Evolutionary conservation across 2,113 vertebrate species (phyloP), one percentile per base, ranked within the genome.

Genomic region (Syngnathoides biaculeatus): DNA sequence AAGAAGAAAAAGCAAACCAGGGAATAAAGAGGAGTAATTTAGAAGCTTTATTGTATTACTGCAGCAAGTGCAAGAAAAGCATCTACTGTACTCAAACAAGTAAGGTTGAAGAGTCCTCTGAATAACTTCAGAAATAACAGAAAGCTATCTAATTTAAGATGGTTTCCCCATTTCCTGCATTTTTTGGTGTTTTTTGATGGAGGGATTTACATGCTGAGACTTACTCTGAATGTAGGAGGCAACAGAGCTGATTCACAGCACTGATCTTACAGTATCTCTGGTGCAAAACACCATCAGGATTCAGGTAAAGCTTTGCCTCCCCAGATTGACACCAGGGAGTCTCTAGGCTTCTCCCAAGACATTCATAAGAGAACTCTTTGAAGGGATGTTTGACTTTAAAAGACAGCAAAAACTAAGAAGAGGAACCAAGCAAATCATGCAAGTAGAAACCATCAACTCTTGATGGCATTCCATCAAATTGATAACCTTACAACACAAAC

Each of bases 181-280:
- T 72, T 72, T 53, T 56, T 52, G 50, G 55, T 75, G 65, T 60
- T 55, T 68, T 77, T 81, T 70, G 77, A 64, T 64, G 57, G 19
- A 43, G 39, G 38, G 22, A 43, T 62, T 43, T 57, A 57, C 14
- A 58, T 71, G 56, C 71, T 57, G 59, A 66, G 68, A 82, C 52
- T 68, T 75, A 65, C 76, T 74, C 47, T 52, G 47, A 20, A 26
- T 5, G 70, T 74, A 55, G 79, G 61, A 56, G 68, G 64, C 13
- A 62, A 81, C 85, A 71, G 71, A 88, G 77, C 64, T 82, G 81
- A 83, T 83, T 86, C 77, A 87, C 71, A 77, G 75, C 72, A 79
- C 59, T 17, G 56, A 64, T 78, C 81, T 88, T 77, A 85, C 86
- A 80, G 82, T 55, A 24, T 55, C 24, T 55, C 61, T 78, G 67